Evolutionary conservation across 2,797 vertebrate genomes (phyloP).

Genomic region (Neopelma chrysocephalum): DNA sequence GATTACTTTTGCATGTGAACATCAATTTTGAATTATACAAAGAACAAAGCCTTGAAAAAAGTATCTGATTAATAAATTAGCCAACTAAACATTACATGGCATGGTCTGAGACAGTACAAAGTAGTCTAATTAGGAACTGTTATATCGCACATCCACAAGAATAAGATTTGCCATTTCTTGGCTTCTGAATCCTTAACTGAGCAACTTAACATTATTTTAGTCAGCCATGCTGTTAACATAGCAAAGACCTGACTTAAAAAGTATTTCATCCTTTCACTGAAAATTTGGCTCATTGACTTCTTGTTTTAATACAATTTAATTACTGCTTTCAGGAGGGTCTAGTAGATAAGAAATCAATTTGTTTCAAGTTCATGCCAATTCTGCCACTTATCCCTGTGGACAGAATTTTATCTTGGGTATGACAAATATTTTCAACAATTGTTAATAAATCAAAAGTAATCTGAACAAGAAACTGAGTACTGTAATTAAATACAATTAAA

Average conservation of each 20-base stretch:
- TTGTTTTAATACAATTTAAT: not conserved
- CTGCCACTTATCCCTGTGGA: not conserved
- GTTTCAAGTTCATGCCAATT: not conserved
- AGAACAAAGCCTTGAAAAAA: not conserved
- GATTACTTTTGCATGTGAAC: not conserved
- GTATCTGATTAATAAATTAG: not conserved
- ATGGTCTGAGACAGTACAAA: not conserved
- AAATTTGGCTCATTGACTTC: not conserved
- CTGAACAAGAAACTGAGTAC: not conserved
- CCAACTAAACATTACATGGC: not conserved
- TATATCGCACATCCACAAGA: not conserved
- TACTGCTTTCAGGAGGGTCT: not conserved
- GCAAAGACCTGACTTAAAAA: not conserved
- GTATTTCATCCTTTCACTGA: not conserved
- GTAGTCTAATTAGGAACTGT: not conserved
- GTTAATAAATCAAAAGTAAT: not conserved
- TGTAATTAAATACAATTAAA: slow-evolving; percentile 47
- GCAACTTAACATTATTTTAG: not conserved
- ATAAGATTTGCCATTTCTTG: not conserved
- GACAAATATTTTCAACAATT: slow-evolving; percentile 12
- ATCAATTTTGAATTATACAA: not conserved
- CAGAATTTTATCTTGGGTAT: not conserved
- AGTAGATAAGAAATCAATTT: not conserved
- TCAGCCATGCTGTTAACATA: not conserved
- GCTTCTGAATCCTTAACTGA: not conserved